Base-by-base conservation (phyloP, 2,888 invertebrate species). In the Scaeva pyrastri region DNA sequence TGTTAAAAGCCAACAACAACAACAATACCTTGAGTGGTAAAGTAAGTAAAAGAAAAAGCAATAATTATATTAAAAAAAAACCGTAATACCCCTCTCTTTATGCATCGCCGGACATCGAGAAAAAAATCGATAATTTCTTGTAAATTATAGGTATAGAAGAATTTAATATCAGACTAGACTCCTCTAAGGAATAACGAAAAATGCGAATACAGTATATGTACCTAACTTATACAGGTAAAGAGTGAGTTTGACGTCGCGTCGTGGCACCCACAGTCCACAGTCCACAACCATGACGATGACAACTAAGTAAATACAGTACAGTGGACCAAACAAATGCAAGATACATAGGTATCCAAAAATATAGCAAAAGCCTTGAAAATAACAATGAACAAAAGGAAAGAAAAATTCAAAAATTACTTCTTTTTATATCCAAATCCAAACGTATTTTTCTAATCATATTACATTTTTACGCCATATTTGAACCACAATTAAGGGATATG, bases 131-230 rank as follows among this genome's bases (percentile, higher is more conserved):
- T 52, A 73, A 62, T 73, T 62, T 62, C 23, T 73, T 62, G 50
- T 48, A 73, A 73, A 73, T 73, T 62, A 73, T 62, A 62, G 62
- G 26, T 62, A 73, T 62, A 62, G 62, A 41, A 62, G 50, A 62
- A 62, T 52, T 19, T 41, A 39, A 62, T n/a, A 55, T 23, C 60
- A 41, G 56, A 50, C 55, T 26, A 50, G 39, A 16, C 23, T 16
- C 31, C 10, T 31, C 31, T 31, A 36, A 26, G 26, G 39, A 50
- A 50, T 50, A 50, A 41, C 23, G 50, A 62, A 73, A 73, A 62
- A 21, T 5, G 62, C 41, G 39, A 60, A 60, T 39, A 50, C 14
- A 31, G 21, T 21, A 50, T n/a, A n/a, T n/a, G n/a, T n/a, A n/a
- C n/a, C n/a, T n/a, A 55, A 26, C 55, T n/a, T 14, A 55, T 26